Evolutionary conservation across 2,113 vertebrate species (phyloP), one percentile per base, ranked within the genome.

Genomic region (Fregetta grallaria): DNA sequence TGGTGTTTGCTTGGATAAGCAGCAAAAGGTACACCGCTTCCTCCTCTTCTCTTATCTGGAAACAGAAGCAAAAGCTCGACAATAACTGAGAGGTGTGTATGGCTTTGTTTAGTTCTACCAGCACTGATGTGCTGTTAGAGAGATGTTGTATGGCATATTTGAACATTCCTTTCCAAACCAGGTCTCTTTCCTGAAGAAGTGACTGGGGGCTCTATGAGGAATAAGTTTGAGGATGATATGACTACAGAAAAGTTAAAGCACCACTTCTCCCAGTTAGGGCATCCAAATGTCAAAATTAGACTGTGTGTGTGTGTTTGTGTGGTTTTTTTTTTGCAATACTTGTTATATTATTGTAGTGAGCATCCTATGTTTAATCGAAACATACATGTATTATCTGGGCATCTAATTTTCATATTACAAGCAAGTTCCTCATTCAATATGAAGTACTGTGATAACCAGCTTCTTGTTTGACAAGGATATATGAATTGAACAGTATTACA

Each of bases 191-290:
- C 38, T 63, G 29, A 82, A 70, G 45, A 36, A 67, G 23, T 45
- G 70, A 25, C 3, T 40, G 22, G 1, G 3, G 3, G 1, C 3
- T 56, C 30, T 36, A 0, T 30, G 45, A 85, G 11, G 27, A 77
- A 29, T 47, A 52, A 56, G 20, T 42, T 4, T 36, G 76, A 87
- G 34, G 45, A 61, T 70, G 5, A 7, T 40, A 27, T 15, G 21
- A 63, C 6, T 68, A 42, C 15, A 59, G 25, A 65, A 76, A 72
- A 42, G 3, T 53, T 44, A 30, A 15, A 47, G 12, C 27, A 44
- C 17, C 16, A 2, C 13, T 84, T 74, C 4, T 53, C 12, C 15
- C 30, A n/a, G 17, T 49, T 11, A 25, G 19, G 10, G 4, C 9
- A 73, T 36, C 19, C 11, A 36, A 34, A 73, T 58, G 2, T 32